A percentile compares a stretch with the other conserved stretches of the same genome.
These are phyloP conservation scores for Herpetotheres cachinnans DNA, from an alignment of 2,113 vertebrate species.

Conservation along the genomic window DNA sequence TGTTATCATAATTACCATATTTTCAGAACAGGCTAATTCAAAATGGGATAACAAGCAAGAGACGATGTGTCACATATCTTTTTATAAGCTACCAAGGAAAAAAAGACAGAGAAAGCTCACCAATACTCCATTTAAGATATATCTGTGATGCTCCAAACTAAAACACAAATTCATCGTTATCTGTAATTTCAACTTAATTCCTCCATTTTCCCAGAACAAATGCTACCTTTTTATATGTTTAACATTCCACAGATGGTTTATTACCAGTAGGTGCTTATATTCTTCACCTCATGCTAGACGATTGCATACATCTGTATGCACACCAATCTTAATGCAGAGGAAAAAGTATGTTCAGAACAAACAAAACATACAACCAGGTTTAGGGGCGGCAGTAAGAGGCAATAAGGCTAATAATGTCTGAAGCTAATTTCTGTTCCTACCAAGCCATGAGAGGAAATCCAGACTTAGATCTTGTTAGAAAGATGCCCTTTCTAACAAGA, in stretches of 20 bases:
- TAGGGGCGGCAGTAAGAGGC: background rate
- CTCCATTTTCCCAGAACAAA: background rate
- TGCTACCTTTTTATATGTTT: background rate
- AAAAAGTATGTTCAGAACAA: background rate
- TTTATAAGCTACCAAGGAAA: background rate
- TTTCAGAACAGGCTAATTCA: constrained; percentile 56
- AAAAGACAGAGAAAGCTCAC: background rate
- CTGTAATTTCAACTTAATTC: background rate
- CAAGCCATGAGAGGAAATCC: background rate
- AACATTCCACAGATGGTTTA: background rate
- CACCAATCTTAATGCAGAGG: background rate
- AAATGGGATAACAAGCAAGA: constrained; percentile 48
- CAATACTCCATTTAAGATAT: background rate
- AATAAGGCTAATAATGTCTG: background rate
- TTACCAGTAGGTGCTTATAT: background rate
- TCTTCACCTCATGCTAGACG: background rate
- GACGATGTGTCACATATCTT: constrained; percentile 7
- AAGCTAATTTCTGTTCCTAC: background rate
- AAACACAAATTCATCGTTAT: background rate
- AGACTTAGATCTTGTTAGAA: background rate
- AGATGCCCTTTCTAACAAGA: background rate
- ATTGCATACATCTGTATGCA: background rate
- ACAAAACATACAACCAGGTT: background rate
- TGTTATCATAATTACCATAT: constrained; percentile 53
- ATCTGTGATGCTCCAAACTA: background rate